phyloP scores from a whole-genome alignment of 2,888 invertebrate species.

The Xylophagus ater region DNA sequence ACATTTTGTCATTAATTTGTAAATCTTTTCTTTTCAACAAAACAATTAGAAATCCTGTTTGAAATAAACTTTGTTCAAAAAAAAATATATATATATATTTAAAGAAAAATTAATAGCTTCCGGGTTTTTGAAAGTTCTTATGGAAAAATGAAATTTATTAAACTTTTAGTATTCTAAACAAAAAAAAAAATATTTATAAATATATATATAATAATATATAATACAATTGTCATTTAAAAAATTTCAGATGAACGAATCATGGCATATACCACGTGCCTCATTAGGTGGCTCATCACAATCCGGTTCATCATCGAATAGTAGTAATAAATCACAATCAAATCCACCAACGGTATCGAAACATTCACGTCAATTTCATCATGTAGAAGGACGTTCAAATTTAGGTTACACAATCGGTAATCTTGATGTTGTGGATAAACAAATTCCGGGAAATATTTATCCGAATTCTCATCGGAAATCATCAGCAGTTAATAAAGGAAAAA shows the following conservation, averaged over 20 bases:
- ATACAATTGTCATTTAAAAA: no score
- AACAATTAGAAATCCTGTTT: no score
- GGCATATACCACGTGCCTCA: constrained; percentile 79
- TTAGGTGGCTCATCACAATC: constrained; percentile 40
- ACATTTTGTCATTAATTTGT: no score
- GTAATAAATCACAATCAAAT: constrained; percentile 30
- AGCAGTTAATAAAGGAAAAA: neutral
- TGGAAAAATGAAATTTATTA: no score
- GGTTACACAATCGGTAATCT: constrained; percentile 3
- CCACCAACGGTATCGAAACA: constrained; percentile 23
- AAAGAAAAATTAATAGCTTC: no score
- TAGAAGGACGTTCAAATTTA: constrained; percentile 10
- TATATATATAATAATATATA: no score
- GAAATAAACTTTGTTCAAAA: no score
- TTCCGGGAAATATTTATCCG: constrained; percentile 8
- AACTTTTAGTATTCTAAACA: no score
- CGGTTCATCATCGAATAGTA: constrained; percentile 29
- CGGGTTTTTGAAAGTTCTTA: no score
- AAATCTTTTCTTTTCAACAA: no score
- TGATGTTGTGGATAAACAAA: constrained; percentile 4
- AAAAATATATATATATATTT: no score
- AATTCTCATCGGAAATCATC: neutral
- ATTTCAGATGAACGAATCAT: constrained; percentile 43
- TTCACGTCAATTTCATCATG: constrained; percentile 15
- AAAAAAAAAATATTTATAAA: no score